Conservation (phyloP, 2,888 invertebrate genomes). For the Tortrix viridana region DNA sequence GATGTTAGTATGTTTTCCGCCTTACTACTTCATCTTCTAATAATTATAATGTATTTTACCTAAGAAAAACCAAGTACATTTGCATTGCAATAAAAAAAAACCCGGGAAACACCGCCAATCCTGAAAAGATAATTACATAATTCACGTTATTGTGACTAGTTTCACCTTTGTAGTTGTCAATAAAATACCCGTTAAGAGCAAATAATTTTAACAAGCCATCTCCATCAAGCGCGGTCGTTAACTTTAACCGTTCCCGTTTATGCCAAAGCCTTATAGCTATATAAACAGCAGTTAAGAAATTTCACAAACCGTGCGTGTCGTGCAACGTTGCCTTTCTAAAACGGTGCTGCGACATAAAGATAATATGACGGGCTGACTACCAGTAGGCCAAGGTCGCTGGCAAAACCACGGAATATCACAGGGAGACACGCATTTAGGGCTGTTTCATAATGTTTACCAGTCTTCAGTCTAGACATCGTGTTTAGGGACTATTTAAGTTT, state of each 20-base stretch:
- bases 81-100: no score
- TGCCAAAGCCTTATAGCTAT: constrained; percentile 1
- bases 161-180: no score
- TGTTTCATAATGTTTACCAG: constrained; percentile 12
- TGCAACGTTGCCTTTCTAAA: constrained; percentile 52
- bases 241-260: not conserved
- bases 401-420: constrained; percentile 37
- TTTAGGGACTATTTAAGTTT: constrained; percentile 1
- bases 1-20: no score
- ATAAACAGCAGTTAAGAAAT: constrained; percentile 17
- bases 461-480: not conserved
- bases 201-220: not conserved
- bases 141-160: no score
- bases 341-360: constrained; percentile 53
- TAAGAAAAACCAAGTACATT: no score
- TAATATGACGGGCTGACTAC: constrained; percentile 59
- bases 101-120: no score
- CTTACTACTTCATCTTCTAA: no score
- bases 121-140: no score
- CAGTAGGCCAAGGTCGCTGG: constrained; percentile 47
- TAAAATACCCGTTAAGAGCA: no score
- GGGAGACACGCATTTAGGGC: constrained; percentile 43
- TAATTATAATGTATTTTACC: no score
- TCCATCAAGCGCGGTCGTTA: not conserved
- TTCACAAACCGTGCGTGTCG: constrained; percentile 54